Base-by-base conservation (phyloP, 2,113 vertebrate genomes). In the Lanius collurio region DNA sequence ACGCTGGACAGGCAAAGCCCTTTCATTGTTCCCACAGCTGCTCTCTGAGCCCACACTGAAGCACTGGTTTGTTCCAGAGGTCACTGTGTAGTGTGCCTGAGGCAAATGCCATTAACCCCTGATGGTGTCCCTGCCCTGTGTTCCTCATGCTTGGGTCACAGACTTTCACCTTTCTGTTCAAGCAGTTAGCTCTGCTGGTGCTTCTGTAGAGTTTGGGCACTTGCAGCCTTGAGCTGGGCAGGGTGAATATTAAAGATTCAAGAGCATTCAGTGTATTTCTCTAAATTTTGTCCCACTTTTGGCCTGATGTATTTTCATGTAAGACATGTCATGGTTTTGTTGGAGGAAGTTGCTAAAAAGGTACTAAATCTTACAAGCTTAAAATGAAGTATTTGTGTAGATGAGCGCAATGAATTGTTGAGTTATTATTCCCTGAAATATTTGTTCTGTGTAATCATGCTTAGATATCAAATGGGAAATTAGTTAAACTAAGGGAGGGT, bases 141-240 rank as follows among this genome's bases (percentile, higher is more conserved):
- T 42, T 91, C 31, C 68, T 69, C 3, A 0, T 0, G 5, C 15
- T 19, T 41, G 60, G 8, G 24, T 76, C 2, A 0, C 56, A 68
- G 20, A 41, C 30, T 42, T 47, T 9, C 67, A 59, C 73, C 49
- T 37, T 69, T 73, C 41, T 79, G 46, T 31, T 74, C 28, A n/a
- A 50, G 52, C 80, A 47, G 5, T 71, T 23, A 22, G 30, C 20
- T 78, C 49, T 81, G 30, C 44, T 68, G 10, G 12, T 23, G 56
- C 44, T 41, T 69, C 50, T 55, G 70, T 37, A 27, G 39, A 42
- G 46, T 33, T 52, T 15, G 35, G 26, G 41, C 15, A 26, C n/a
- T 62, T 37, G 28, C 53, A 68, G 37, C 35, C 49, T 75, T 57
- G 20, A 71, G 35, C 37, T 59, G 52, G n/a, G 31, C 30, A 39